These are phyloP conservation scores for Cryptotis parvus DNA, from an alignment of 2,113 vertebrate species.

Conservation along the genomic window DNA sequence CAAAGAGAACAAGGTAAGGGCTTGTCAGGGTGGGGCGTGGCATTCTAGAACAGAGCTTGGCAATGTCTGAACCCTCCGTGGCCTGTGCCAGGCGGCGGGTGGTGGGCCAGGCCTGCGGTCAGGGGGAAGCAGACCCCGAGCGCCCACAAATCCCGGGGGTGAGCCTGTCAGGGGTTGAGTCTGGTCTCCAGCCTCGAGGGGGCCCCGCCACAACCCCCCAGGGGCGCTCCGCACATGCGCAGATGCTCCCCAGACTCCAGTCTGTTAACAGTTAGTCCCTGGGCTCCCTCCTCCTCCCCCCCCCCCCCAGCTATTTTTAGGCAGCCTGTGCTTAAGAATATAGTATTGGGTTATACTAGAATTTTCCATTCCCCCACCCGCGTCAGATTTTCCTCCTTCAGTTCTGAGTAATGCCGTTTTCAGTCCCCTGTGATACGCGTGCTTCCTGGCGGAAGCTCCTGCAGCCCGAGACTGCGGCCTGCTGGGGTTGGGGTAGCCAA, in stretches of 20 bases:
- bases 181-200: no score
- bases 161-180: neutral
- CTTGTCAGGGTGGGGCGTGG: no score
- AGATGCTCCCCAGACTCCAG: neutral
- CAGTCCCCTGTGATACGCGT: neutral
- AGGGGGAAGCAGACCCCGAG: neutral
- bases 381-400: conserved; percentile 34
- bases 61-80: accelerated
- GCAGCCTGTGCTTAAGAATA: conserved; percentile 42
- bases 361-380: conserved; percentile 41
- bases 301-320: conserved; percentile 50
- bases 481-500: no score
- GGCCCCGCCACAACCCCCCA: accelerated
- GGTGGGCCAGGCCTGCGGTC: neutral
- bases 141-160: neutral
- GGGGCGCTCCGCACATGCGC: accelerated
- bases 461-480: no score
- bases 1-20: conserved; percentile 92
- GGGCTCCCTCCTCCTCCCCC: neutral
- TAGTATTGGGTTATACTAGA: conserved; percentile 7
- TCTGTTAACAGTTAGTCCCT: neutral
- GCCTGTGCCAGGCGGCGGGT: neutral
- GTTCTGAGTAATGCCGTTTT: conserved; percentile 38
- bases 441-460: no score
- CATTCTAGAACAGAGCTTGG: neutral